These are phyloP conservation scores for Paralichthys olivaceus DNA, from an alignment of 2,113 vertebrate genomes.

Conservation along the genomic window DNA sequence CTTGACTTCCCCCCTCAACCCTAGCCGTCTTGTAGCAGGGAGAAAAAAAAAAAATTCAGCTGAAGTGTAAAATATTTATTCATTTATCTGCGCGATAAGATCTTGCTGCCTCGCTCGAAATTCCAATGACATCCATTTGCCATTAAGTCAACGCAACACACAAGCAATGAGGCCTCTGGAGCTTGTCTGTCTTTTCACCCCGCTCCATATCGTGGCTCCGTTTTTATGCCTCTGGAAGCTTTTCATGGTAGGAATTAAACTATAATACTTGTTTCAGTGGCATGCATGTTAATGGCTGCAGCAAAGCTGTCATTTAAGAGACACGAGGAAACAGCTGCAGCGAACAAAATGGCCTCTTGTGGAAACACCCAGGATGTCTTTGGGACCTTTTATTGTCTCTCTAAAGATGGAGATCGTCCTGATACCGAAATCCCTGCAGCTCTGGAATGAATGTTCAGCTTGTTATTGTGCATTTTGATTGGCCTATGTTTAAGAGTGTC, in stretches of 20 bases:
- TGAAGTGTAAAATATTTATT: conserved; percentile 85
- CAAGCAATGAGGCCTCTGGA: conserved; percentile 74
- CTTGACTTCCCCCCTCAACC: conserved; percentile 74
- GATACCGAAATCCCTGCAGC: conserved; percentile 67
- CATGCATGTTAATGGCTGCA: conserved; percentile 73
- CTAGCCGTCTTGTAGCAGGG: conserved; percentile 64
- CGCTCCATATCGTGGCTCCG: conserved; percentile 46
- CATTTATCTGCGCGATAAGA: conserved; percentile 84
- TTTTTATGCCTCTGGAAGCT: conserved; percentile 80
- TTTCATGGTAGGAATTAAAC: conserved; percentile 83
- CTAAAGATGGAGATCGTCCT: conserved; percentile 69
- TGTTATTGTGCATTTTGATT: conserved; percentile 74
- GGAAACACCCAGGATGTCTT: conserved; percentile 66
- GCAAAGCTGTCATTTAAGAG: conserved; percentile 80
- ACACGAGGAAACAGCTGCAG: conserved; percentile 69
- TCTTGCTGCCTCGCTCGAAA: conserved; percentile 81
- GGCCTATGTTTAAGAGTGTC: conserved; percentile 73
- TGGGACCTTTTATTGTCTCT: conserved; percentile 63
- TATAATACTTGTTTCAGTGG: conserved; percentile 82
- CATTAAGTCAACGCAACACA: conserved; percentile 79
- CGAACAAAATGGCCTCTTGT: conserved; percentile 77
- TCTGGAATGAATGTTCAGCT: conserved; percentile 65
- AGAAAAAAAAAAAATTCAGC: conserved; percentile 64
- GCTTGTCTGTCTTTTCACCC: conserved; percentile 68
- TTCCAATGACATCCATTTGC: conserved; percentile 82